Conservation (phyloP, 1,140 invertebrate genomes). For the Rhysida immarginata region DNA sequence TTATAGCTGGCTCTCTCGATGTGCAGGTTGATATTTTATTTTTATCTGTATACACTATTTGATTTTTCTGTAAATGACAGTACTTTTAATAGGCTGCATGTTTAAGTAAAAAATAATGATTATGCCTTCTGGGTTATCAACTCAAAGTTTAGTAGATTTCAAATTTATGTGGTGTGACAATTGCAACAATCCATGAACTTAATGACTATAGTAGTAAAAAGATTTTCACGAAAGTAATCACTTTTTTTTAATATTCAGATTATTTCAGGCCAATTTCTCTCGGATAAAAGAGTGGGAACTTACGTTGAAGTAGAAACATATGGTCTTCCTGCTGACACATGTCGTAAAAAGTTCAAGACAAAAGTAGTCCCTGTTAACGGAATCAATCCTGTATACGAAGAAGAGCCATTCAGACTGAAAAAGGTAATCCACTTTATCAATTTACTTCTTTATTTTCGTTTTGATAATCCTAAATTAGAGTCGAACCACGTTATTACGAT, state of each 20-base stretch:
- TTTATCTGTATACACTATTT: no score
- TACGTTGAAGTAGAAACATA: slow-evolving; percentile 99
- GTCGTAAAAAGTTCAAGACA: slow-evolving; percentile 89
- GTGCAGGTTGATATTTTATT: slow-evolving; percentile 66
- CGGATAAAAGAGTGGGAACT: slow-evolving; percentile 86
- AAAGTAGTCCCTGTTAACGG: slow-evolving; percentile 85
- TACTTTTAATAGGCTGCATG: no score
- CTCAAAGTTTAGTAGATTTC: no score
- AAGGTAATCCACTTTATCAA: slow-evolving; percentile 52
- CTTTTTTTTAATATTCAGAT: slow-evolving; percentile 31
- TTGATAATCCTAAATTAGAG: no score
- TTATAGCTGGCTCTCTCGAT: slow-evolving; percentile 90
- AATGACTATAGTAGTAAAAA: no score
- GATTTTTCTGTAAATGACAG: no score
- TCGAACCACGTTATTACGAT: no score
- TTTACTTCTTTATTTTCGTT: not conserved
- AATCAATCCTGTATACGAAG: slow-evolving; percentile 90
- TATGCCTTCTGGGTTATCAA: no score
- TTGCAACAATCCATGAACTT: no score
- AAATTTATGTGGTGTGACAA: no score
- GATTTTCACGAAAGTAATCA: no score
- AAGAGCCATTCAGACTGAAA: slow-evolving; percentile 95
- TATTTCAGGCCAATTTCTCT: slow-evolving; percentile 78
- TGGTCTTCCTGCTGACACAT: slow-evolving; percentile 93
- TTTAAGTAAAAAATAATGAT: no score